phyloP scores from a whole-genome alignment of 1,140 invertebrate genomes.

The Drosophila erecta region DNA sequence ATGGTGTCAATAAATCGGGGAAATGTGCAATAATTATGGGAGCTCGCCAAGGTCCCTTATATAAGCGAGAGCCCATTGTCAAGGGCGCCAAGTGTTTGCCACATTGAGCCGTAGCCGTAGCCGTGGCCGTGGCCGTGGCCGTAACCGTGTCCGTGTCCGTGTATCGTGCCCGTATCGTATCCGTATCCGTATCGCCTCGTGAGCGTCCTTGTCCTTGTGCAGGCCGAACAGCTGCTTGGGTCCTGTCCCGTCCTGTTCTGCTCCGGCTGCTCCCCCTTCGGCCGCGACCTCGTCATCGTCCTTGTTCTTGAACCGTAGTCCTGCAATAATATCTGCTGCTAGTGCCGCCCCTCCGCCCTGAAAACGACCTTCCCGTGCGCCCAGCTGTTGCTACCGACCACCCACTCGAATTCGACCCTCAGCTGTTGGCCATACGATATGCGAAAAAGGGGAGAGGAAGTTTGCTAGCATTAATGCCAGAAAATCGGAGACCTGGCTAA shows the following conservation, averaged over 20 bases:
- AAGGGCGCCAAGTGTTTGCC: constrained; percentile 52
- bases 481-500: background rate
- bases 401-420: constrained; percentile 13
- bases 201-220: constrained; percentile 78
- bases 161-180: constrained; percentile 20
- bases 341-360: background rate
- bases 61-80: constrained; percentile 55
- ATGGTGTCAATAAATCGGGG: constrained; percentile 6
- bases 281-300: constrained; percentile 12
- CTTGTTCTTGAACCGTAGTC: constrained; percentile 43
- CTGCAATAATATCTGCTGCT: constrained; percentile 19
- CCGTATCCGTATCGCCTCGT: constrained; percentile 18
- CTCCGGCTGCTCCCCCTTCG: background rate
- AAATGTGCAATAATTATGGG: constrained; percentile 57
- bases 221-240: constrained; percentile 79
- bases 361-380: constrained; percentile 15
- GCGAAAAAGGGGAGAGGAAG: background rate
- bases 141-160: constrained; percentile 39
- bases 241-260: constrained; percentile 25
- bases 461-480: constrained; percentile 8
- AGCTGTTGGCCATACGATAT: constrained; percentile 32
- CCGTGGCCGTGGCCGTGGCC: constrained; percentile 42
- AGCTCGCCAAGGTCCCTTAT: constrained; percentile 39
- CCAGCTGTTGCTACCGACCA: constrained; percentile 37
- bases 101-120: constrained; percentile 57